A percentile compares a stretch with the other conserved stretches of the same genome.
These are phyloP conservation scores for Lepidotrigona ventralis DNA, from an alignment of 1,140 invertebrate species.

Conservation along the genomic window DNA sequence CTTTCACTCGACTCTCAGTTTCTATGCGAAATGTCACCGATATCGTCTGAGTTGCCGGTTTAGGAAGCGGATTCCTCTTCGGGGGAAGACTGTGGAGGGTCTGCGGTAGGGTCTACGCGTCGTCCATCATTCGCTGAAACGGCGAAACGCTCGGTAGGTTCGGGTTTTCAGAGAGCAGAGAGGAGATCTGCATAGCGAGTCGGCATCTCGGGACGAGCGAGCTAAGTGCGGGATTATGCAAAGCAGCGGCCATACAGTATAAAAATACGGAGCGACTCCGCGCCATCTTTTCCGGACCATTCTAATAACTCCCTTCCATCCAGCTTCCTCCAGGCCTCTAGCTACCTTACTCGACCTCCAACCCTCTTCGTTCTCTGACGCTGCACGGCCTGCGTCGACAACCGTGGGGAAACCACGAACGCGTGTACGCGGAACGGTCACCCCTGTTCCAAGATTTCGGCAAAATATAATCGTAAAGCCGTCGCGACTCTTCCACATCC, in stretches of 20 bases:
- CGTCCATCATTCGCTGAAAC: conserved; percentile 74
- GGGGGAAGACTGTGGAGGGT: conserved; percentile 29
- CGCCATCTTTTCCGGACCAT: conserved; percentile 81
- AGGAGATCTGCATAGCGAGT: conserved; percentile 76
- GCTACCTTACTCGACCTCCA: conserved; percentile 58
- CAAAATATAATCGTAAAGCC: conserved; percentile 65
- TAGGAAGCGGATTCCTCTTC: conserved; percentile 32
- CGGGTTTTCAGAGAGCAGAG: conserved; percentile 65
- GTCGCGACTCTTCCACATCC: conserved; percentile 24
- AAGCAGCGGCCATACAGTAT: conserved; percentile 81
- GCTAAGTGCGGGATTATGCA: conserved; percentile 81
- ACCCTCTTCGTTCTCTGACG: conserved; percentile 33
- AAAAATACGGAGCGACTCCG: conserved; percentile 81
- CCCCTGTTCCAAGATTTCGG: conserved; percentile 58
- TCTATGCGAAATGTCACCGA: conserved; percentile 22
- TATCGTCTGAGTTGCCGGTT: conserved; percentile 14
- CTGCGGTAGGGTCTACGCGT: conserved; percentile 53
- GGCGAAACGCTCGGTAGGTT: conserved; percentile 71
- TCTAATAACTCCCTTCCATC: conserved; percentile 79
- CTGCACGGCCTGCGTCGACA: conserved; percentile 20
- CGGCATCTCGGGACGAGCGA: conserved; percentile 78
- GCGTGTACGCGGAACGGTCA: conserved; percentile 38
- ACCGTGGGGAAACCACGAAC: conserved; percentile 34
- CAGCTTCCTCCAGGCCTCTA: conserved; percentile 51
- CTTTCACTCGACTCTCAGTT: not conserved